Base-by-base conservation (phyloP, 2,797 vertebrate genomes). In the Micropoecilia bifurca region DNA sequence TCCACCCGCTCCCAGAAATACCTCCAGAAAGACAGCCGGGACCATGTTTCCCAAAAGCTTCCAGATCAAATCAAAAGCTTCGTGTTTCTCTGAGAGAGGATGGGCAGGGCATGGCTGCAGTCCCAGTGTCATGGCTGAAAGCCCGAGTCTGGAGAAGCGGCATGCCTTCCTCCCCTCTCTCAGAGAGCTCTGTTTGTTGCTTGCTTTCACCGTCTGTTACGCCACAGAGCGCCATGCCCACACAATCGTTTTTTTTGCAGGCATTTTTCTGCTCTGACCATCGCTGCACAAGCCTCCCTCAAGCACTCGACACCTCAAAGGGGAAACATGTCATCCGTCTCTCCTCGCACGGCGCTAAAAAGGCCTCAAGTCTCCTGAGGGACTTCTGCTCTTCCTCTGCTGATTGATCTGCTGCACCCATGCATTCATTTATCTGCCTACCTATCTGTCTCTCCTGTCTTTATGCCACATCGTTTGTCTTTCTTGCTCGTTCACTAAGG, bases 201-300 rank as follows among this genome's bases (percentile, higher is more conserved):
- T 90, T 72, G 80, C 91, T 84, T 83, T 90, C 90, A 78, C 91
- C 90, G 90, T 93, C 93, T 95, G 94, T 94, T 91, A 92, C 88
- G 13, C 89, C 85, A 57, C 90, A 80, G 84, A 89, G 86, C 57
- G 83, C 90, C 85, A 61, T 47, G 82, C 87, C 83, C 90, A 79
- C 86, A 84, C 88, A 79, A n/a, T 88, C 90, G 78, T 85, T 41
- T 33, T 33, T 33, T 41, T 75, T 73, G 84, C 81, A 73, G 87
- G 79, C 86, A 74, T 90, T 86, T 86, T 87, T 88, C 85, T 86
- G 80, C 81, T 68, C 76, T 85, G 76, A 81, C 81, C 79, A 77
- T 78, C 25, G 71, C 74, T 73, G 81, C 85, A 69, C 78, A 81
- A 61, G 76, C 53, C 82, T 88, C 84, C 83, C 83, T 79, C 75